phyloP scores from a whole-genome alignment of 1,140 invertebrate species.

The Drosophila kohkoa region DNA sequence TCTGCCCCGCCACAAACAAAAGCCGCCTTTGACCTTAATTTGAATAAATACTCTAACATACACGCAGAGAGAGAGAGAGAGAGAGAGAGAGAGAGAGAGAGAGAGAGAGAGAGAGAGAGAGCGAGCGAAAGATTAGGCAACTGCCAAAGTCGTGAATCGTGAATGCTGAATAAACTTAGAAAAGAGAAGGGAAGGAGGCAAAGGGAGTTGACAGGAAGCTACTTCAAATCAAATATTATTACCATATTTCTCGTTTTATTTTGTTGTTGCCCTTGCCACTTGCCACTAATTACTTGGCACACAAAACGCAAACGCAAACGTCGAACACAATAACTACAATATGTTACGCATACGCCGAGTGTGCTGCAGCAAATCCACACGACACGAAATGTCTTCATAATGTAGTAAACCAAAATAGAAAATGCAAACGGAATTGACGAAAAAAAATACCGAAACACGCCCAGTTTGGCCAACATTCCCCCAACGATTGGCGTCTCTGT shows the following conservation, averaged over 20 bases:
- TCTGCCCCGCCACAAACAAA: background rate
- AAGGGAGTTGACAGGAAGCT: constrained; percentile 36
- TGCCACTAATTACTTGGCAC: constrained; percentile 75
- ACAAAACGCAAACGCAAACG: constrained; percentile 52
- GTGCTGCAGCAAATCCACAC: constrained; percentile 57
- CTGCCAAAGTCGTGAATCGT: constrained; percentile 29
- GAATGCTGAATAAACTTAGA: background rate
- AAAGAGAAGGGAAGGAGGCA: background rate
- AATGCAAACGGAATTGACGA: constrained; percentile 63
- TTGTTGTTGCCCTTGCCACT: constrained; percentile 18
- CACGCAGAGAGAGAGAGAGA: constrained; percentile 43
- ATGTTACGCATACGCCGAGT: constrained; percentile 51
- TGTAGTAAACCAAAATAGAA: constrained; percentile 50
- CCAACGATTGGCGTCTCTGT: constrained; percentile 15
- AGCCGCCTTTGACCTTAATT: constrained; percentile 75
- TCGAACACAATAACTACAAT: constrained; percentile 45
- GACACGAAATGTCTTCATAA: constrained; percentile 77
- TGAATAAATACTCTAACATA: constrained; percentile 52
- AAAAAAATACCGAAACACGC: constrained; percentile 52
- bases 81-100: too few species aligned
- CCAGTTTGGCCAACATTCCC: constrained; percentile 23
- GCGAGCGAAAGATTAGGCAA: constrained; percentile 40
- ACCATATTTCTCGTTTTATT: constrained; percentile 29
- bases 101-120: constrained; percentile 19
- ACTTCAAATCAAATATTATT: constrained; percentile 62